Conservation (phyloP, 2,797 vertebrate species). For the Darevskia mixta region DNA sequence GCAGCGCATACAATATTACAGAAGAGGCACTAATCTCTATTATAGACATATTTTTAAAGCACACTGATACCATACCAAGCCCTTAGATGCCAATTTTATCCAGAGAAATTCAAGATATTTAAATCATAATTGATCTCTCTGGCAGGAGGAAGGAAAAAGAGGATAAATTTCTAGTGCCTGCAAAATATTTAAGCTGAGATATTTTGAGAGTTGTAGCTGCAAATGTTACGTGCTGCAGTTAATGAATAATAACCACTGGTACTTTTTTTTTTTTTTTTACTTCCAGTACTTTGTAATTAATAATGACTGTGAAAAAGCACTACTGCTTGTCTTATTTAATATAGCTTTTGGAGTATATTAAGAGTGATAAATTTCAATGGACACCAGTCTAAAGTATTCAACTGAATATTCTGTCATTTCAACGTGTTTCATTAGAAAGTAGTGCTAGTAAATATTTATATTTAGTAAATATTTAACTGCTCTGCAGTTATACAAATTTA, state of each 20-base stretch:
- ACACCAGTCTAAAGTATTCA: not conserved
- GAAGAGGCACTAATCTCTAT: conserved; percentile 72
- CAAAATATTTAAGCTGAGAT: conserved; percentile 49
- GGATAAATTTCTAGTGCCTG: conserved; percentile 59
- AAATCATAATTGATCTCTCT: conserved; percentile 67
- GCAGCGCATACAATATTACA: conserved; percentile 74
- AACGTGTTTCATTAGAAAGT: not conserved
- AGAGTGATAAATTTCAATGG: conserved; percentile 49
- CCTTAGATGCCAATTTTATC: conserved; percentile 58
- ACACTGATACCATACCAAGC: conserved; percentile 33
- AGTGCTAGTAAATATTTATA: not conserved
- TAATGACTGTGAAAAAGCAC: conserved; percentile 46
- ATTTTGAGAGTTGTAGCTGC: conserved; percentile 49
- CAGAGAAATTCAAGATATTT: conserved; percentile 68
- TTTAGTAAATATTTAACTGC: no score
- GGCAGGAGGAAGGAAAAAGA: conserved; percentile 54
- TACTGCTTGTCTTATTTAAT: conserved; percentile 39
- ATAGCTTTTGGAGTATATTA: conserved; percentile 46
- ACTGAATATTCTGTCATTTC: not conserved
- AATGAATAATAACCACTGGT: conserved; percentile 59
- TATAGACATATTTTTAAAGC: conserved; percentile 66
- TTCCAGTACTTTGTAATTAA: conserved; percentile 61
- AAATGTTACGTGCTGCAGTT: conserved; percentile 56
- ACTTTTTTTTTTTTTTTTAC: conserved; percentile 43
- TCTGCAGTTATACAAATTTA: no score